Evolutionary conservation across 2,797 vertebrate genomes (phyloP).

Genomic region (Brachyrhaphis roseni): DNA sequence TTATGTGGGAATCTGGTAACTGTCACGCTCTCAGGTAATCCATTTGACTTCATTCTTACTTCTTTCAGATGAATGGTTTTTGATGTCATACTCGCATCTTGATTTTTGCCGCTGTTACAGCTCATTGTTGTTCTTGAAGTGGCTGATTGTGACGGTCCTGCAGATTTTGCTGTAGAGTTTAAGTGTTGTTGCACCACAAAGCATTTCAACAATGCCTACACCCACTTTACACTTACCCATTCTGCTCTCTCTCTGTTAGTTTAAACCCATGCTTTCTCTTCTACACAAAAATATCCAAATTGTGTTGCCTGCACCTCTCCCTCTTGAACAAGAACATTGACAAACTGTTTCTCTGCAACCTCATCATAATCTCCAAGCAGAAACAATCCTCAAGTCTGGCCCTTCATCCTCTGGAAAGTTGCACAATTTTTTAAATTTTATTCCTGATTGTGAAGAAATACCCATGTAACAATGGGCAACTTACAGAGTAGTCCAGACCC

Average conservation of each 20-base stretch:
- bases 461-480: background rate
- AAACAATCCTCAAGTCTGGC: conserved; percentile 18
- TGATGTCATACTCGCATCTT: background rate
- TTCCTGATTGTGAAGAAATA: background rate
- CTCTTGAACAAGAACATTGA: background rate
- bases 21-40: background rate
- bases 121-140: conserved; percentile 17
- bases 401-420: background rate
- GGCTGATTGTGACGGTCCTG: conserved; percentile 24
- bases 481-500: background rate
- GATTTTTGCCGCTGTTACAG: background rate
- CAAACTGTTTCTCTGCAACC: conserved; percentile 13
- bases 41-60: background rate
- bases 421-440: background rate
- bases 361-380: conserved; percentile 2
- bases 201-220: conserved; percentile 10
- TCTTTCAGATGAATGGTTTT: background rate
- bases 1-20: background rate
- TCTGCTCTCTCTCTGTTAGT: conserved; percentile 27
- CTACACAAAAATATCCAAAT: conserved; percentile 25
- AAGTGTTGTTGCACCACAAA: conserved; percentile 23
- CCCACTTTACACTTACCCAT: conserved; percentile 5
- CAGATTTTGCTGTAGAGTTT: conserved; percentile 28
- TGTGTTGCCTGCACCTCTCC: background rate
- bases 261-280: conserved; percentile 26